These are phyloP conservation scores for Alouatta palliata DNA, from an alignment of 2,113 vertebrate genomes.

Conservation along the genomic window DNA sequence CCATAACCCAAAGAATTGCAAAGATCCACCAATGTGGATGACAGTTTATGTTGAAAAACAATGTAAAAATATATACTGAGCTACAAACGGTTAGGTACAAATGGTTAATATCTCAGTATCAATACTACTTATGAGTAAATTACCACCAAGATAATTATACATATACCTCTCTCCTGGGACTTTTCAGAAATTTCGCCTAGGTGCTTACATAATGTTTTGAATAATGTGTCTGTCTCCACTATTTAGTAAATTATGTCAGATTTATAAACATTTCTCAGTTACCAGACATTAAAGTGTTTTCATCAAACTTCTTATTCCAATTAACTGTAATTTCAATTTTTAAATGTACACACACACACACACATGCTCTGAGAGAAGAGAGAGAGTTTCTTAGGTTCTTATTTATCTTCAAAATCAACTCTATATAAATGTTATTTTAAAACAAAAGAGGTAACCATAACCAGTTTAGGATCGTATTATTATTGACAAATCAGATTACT, in stretches of 20 bases:
- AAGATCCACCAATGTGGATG: background rate
- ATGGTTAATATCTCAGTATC: background rate
- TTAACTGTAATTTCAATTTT: conserved; percentile 3
- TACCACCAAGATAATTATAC: background rate
- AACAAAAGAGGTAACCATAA: background rate
- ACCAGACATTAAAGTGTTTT: conserved; percentile 6
- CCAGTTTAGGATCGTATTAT: background rate
- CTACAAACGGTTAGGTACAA: background rate
- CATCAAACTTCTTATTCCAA: conserved; percentile 31
- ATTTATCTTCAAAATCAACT: background rate
- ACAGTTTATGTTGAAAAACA: background rate
- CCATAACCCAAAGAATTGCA: background rate
- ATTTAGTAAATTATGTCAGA: background rate
- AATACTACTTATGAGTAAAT: background rate
- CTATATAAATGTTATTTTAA: conserved; percentile 18
- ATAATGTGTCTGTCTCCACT: background rate
- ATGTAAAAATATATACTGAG: background rate
- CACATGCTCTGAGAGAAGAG: background rate
- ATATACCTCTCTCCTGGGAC: background rate
- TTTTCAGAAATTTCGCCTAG: background rate
- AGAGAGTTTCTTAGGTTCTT: background rate
- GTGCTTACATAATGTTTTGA: background rate
- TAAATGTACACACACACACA: background rate
- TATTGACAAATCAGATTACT: background rate
- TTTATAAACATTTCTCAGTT: conserved; percentile 33